Percentiles rank a stretch among this genome's conserved stretches.
These are phyloP conservation scores for Atethmia centrago DNA, from an alignment of 2,888 invertebrate species.

Conservation along the genomic window DNA sequence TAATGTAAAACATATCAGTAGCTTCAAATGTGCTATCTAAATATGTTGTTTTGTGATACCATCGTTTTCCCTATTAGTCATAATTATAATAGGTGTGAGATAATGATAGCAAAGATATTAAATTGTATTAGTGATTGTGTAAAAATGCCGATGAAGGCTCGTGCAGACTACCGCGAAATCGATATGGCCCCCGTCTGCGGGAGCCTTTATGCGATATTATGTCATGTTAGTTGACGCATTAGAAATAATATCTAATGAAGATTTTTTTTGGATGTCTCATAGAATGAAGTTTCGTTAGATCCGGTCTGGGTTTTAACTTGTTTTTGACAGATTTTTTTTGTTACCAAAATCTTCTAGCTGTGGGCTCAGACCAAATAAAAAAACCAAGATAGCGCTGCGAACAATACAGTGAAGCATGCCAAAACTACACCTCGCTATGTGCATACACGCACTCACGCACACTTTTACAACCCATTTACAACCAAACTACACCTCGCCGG, in stretches of 20 bases:
- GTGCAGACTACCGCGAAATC: no score
- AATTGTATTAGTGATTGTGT: slow-evolving; percentile 3
- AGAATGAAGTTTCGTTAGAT: background rate
- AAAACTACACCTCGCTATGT: no score
- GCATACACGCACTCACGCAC: no score
- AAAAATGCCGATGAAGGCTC: background rate
- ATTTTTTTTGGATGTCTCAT: background rate
- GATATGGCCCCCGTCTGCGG: no score
- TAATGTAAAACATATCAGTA: background rate
- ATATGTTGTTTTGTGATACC: background rate
- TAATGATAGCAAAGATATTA: slow-evolving; percentile 5
- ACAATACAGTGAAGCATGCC: no score
- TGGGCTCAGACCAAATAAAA: no score
- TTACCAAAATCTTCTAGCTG: no score
- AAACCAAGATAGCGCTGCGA: no score
- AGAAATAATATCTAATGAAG: background rate
- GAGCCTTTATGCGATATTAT: slow-evolving; percentile 27
- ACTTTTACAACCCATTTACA: no score
- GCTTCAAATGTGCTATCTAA: background rate
- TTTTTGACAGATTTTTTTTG: no score
- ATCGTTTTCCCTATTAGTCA: slow-evolving; percentile 28
- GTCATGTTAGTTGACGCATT: slow-evolving; percentile 34
- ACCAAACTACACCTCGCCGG: no score
- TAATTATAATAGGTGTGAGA: background rate
- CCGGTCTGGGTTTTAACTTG: no score